A percentile compares a stretch with the other conserved stretches of the same genome.
Evolutionary conservation across 2,888 invertebrate genomes (phyloP).

Genomic region (Cheilosia scutellata): DNA sequence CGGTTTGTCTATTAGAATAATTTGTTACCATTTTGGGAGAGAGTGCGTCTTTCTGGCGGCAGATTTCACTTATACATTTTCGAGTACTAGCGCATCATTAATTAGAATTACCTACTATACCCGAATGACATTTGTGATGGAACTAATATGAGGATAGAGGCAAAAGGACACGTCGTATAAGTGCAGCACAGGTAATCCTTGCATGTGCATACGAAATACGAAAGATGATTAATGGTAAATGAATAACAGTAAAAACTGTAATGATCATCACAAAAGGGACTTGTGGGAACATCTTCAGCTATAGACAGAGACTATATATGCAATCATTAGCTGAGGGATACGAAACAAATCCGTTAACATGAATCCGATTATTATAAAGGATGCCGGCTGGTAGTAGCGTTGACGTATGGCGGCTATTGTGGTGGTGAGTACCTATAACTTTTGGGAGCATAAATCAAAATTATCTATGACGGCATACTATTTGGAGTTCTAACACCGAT

Average conservation of each 20-base stretch:
- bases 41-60: constrained; percentile 34
- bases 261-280: constrained; percentile 29
- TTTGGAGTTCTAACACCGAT: neutral
- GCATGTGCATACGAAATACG: constrained; percentile 2
- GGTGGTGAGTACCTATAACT: neutral
- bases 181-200: constrained; percentile 52
- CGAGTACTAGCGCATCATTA: constrained; percentile 48
- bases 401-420: constrained; percentile 6
- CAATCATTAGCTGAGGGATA: constrained; percentile 40
- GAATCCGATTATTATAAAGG: constrained; percentile 23
- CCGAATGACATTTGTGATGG: constrained; percentile 25
- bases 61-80: constrained; percentile 20
- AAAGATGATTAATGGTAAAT: constrained; percentile 44
- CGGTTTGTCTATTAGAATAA: constrained; percentile 29
- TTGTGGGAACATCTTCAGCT: constrained; percentile 34
- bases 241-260: constrained; percentile 46
- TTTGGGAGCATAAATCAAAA: constrained; percentile 20
- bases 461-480: constrained; percentile 6
- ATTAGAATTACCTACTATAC: constrained; percentile 59
- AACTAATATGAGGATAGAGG: constrained; percentile 35
- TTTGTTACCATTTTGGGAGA: constrained; percentile 22
- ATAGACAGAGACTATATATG: neutral
- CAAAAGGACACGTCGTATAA: constrained; percentile 42
- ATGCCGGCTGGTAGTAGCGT: constrained; percentile 30
- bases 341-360: constrained; percentile 26